Evolutionary conservation across 2,113 vertebrate species (phyloP), one percentile per base, ranked within the genome.

Genomic region (Ceuthmochares aereus): DNA sequence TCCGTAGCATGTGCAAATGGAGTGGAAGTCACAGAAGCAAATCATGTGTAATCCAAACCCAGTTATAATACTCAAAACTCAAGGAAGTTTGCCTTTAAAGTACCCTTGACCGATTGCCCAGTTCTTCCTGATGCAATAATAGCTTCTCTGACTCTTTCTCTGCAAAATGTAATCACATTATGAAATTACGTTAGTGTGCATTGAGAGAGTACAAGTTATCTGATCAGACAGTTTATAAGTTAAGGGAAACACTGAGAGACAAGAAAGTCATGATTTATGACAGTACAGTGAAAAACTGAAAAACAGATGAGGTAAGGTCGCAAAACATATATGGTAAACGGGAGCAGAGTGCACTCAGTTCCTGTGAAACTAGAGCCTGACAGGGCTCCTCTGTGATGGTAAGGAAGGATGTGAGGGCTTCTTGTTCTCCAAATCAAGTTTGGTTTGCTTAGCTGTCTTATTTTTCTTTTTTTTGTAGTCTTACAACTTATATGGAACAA

Each of bases 121-220:
- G 26, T 90, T 86, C 79, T 96, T 93, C 90, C 83, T 81, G 75
- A 75, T 90, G 73, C 64, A 70, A 25, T 93, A 88, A 90, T 85
- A 86, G 72, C 75, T 93, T 70, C 83, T 88, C 43, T 64, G 43
- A 43, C 63, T 77, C 37, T 90, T 93, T 40, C 42, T 94, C 87
- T 90, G 75, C 83, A 90, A 91, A 85, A 86, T 55, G 81, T 51
- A 87, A 83, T 96, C 47, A 14, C 59, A 76, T 94, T 89, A 89
- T 75, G 47, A 84, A 86, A 91, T 90, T 47, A 51, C 88, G 74
- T 96, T 88, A 95, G 76, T 67, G 79, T 70, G 67, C 84, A 77
- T 40, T 74, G 87, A 90, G 78, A 93, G 67, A 93, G 70, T 66
- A 69, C 52, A 62, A 79, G 78, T 85, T 93, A 80, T 80, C 84